Conservation (phyloP, 2,113 vertebrate genomes). For the Amazona vittata region DNA sequence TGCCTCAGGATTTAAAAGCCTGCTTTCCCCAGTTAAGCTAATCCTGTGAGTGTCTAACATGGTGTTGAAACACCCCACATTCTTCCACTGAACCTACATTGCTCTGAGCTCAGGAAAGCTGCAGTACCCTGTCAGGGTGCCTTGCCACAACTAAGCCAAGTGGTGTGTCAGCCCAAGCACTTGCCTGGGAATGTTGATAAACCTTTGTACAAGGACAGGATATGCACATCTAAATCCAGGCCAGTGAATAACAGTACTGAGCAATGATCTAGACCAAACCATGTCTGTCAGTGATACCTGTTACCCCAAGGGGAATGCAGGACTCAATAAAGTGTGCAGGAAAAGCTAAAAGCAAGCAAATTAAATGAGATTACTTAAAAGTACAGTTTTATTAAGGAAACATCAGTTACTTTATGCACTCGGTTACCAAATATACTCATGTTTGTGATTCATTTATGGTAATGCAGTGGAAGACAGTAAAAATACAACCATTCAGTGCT, state of each 20-base stretch:
- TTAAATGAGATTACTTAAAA: slow-evolving; percentile 5
- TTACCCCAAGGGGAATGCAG: not conserved
- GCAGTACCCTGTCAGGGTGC: not conserved
- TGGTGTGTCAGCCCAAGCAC: rapidly evolving
- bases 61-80: not conserved
- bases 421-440: not conserved
- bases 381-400: not conserved
- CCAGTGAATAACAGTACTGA: not conserved
- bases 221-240: not conserved
- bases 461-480: slow-evolving; percentile 20
- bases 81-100: not conserved
- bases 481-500: not conserved
- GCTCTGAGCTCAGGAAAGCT: not conserved
- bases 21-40: not conserved
- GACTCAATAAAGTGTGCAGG: not conserved
- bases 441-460: slow-evolving; percentile 18
- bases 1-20: not conserved
- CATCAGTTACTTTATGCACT: not conserved
- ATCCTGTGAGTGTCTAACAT: not conserved
- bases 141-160: not conserved
- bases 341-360: not conserved
- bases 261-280: not conserved
- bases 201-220: not conserved
- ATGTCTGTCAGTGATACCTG: not conserved
- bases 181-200: not conserved